These are phyloP conservation scores for Ennomos quercinarius DNA, from an alignment of 2,888 invertebrate genomes.

Conservation along the genomic window DNA sequence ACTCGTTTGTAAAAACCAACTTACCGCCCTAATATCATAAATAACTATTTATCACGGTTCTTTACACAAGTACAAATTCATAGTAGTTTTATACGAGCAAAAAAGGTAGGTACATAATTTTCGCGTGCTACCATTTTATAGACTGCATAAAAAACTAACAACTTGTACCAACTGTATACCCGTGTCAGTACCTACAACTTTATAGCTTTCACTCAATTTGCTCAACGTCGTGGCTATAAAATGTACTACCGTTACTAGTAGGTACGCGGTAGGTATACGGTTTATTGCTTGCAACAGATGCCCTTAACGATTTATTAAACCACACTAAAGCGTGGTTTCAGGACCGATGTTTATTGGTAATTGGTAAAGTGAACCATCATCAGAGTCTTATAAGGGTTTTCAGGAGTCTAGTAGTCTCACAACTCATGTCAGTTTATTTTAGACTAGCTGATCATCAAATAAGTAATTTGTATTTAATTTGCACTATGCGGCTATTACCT, in stretches of 20 bases:
- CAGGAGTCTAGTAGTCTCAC: too few relatives aligned
- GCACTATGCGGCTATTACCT: too few relatives aligned
- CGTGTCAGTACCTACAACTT: background rate
- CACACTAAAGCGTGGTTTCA: conserved; percentile 22
- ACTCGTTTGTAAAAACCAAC: too few relatives aligned
- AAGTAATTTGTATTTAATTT: too few relatives aligned
- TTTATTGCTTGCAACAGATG: conserved; percentile 39
- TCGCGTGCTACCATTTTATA: conserved; percentile 26
- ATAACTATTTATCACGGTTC: too few relatives aligned
- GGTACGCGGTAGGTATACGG: conserved; percentile 30
- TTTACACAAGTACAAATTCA: background rate
- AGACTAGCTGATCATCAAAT: too few relatives aligned
- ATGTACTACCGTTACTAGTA: conserved; percentile 7
- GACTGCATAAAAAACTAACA: conserved; percentile 1
- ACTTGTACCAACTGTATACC: background rate
- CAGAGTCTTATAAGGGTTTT: background rate
- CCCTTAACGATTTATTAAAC: conserved; percentile 38
- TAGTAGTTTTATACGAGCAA: conserved; percentile 1
- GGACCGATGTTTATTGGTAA: conserved; percentile 3
- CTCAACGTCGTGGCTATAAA: conserved; percentile 19
- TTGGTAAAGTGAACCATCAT: conserved; percentile 2
- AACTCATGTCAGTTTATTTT: too few relatives aligned
- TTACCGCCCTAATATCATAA: too few relatives aligned
- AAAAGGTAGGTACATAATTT: conserved; percentile 8
- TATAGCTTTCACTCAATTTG: conserved; percentile 1